Percentiles rank a stretch among this genome's conserved stretches.
Evolutionary conservation across 2,797 vertebrate species (phyloP).

Genomic region (Huso huso): DNA sequence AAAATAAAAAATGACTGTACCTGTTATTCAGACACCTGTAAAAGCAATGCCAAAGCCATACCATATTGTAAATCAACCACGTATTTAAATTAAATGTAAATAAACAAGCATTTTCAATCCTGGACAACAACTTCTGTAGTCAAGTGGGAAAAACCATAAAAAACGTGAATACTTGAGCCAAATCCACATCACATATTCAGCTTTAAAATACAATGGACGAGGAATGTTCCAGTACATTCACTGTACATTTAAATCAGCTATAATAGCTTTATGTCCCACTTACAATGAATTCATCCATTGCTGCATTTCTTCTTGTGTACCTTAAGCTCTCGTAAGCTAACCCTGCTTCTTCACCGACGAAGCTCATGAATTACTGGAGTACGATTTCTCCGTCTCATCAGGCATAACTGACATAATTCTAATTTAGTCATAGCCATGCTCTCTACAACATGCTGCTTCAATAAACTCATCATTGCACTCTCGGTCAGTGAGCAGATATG

Average conservation of each 20-base stretch:
- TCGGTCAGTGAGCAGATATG: constrained; percentile 28
- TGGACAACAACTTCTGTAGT: neutral
- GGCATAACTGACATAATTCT: constrained; percentile 22
- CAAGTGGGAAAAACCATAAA: neutral
- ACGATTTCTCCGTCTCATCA: constrained; percentile 14
- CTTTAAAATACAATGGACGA: neutral
- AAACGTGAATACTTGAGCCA: neutral
- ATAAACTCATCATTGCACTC: constrained; percentile 30
- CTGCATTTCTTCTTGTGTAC: constrained; percentile 53
- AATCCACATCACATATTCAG: neutral
- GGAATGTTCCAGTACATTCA: neutral
- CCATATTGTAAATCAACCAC: neutral
- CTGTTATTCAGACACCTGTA: constrained; percentile 6
- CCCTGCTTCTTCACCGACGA: constrained; percentile 29
- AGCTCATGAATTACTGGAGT: constrained; percentile 4
- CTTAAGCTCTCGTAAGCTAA: constrained; percentile 43
- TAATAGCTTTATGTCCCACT: constrained; percentile 42
- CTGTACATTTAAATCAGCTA: neutral
- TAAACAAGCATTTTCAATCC: constrained; percentile 3
- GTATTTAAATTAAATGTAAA: neutral
- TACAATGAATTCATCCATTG: constrained; percentile 60
- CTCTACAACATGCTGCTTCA: constrained; percentile 28
- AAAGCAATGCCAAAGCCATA: constrained; percentile 5
- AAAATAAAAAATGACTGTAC: neutral
- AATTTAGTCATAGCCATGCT: constrained; percentile 42